phyloP scores from a whole-genome alignment of 23 tunicate genomes.

The Oikopleura dioica region DNA sequence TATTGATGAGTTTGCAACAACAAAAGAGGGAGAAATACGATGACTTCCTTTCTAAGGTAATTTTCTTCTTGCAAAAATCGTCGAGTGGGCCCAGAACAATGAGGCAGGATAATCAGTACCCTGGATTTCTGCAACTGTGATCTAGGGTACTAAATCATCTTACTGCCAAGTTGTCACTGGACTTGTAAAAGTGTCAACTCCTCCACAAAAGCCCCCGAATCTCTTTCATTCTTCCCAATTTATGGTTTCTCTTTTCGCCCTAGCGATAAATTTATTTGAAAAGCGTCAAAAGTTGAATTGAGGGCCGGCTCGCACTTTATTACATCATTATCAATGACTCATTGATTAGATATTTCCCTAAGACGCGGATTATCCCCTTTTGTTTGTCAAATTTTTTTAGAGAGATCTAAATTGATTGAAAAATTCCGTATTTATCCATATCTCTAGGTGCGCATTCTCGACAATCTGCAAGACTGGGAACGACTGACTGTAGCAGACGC shows the following conservation, averaged over 20 bases:
- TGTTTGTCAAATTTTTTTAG: no score
- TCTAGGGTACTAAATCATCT: conserved; percentile 14
- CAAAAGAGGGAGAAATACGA: conserved; percentile 89
- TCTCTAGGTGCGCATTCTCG: conserved; percentile 6
- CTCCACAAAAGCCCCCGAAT: no score
- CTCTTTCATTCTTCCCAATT: no score
- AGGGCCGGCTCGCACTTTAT: no score
- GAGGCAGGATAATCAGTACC: conserved; percentile 7
- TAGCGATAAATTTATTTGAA: no score
- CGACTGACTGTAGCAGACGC: conserved; percentile 94
- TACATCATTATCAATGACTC: no score
- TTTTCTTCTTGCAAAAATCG: not conserved
- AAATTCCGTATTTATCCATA: not conserved
- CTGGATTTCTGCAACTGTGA: not conserved
- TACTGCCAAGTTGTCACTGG: not conserved
- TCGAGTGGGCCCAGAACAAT: not conserved
- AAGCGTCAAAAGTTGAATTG: no score
- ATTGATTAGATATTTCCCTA: no score
- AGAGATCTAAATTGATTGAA: not conserved
- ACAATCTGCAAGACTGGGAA: conserved; percentile 76
- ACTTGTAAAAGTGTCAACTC: no score
- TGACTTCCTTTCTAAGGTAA: conserved; percentile 29
- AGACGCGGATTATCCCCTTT: no score
- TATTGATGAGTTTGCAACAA: conserved; percentile 77
- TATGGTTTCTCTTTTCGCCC: no score